Percentiles rank a stretch among this genome's conserved stretches.
Conservation (phyloP, 2,113 vertebrate genomes). For the Triplophysa tibetana region DNA sequence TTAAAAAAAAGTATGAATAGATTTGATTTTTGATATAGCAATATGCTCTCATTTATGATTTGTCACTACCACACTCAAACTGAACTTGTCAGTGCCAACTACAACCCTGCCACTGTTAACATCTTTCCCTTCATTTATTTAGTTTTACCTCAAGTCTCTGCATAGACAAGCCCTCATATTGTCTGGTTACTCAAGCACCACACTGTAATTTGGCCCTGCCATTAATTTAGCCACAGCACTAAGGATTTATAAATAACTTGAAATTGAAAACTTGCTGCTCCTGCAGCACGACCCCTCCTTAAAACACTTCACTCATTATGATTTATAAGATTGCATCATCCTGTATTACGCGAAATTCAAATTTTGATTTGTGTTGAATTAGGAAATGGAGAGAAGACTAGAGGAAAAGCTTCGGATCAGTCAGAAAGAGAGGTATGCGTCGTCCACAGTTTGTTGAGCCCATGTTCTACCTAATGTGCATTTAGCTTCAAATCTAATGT, state of each 20-base stretch:
- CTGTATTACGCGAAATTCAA: constrained; percentile 8
- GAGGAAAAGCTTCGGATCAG: constrained; percentile 94
- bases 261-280: constrained; percentile 67
- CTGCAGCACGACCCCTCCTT: constrained; percentile 42
- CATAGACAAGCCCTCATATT: constrained; percentile 21
- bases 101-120: constrained; percentile 2
- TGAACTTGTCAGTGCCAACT: background rate
- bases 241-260: constrained; percentile 74
- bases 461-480: background rate
- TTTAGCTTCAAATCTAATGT: background rate
- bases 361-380: constrained; percentile 59
- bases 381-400: constrained; percentile 97
- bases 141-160: background rate
- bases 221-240: constrained; percentile 60
- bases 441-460: background rate
- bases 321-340: constrained; percentile 26
- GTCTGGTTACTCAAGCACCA: background rate
- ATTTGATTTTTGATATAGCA: too few species aligned
- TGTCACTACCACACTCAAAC: background rate
- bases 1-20: too few species aligned
- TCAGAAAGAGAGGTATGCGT: constrained; percentile 89
- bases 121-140: background rate
- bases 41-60: background rate
- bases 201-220: constrained; percentile 37
- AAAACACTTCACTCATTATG: constrained; percentile 17